These are phyloP conservation scores for Cephus sareptanus DNA, from an alignment of 2,888 invertebrate species.

Conservation along the genomic window DNA sequence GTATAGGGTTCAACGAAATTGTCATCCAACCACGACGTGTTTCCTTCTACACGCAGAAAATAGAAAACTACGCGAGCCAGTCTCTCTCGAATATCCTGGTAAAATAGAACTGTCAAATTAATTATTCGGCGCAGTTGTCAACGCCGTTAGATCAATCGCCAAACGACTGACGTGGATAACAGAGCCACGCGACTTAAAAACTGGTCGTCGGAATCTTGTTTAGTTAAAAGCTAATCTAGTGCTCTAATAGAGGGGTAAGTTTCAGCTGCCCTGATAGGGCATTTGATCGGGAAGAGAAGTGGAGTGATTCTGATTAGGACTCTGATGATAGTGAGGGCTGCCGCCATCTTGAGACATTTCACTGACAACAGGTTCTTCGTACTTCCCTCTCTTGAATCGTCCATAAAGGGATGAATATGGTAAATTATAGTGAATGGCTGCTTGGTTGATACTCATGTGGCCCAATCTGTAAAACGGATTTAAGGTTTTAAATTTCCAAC, in stretches of 20 bases:
- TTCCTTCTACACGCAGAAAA: background rate
- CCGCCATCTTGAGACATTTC: slow-evolving; percentile 64
- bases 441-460: slow-evolving; percentile 94
- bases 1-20: slow-evolving; percentile 26
- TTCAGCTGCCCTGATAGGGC: slow-evolving; percentile 66
- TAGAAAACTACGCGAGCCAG: background rate
- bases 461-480: slow-evolving; percentile 74
- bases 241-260: slow-evolving; percentile 63
- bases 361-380: slow-evolving; percentile 69
- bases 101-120: background rate
- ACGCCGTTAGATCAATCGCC: background rate
- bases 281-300: slow-evolving; percentile 64
- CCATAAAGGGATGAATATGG: slow-evolving; percentile 92
- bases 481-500: background rate
- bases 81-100: background rate
- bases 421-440: slow-evolving; percentile 90
- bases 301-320: slow-evolving; percentile 63
- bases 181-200: background rate
- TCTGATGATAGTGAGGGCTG: slow-evolving; percentile 59
- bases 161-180: background rate
- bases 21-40: background rate
- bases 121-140: background rate
- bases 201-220: background rate
- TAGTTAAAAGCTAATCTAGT: slow-evolving; percentile 18
- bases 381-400: slow-evolving; percentile 88